Conservation (phyloP, 1,140 invertebrate genomes). For the Zaprionus ornatus region DNA sequence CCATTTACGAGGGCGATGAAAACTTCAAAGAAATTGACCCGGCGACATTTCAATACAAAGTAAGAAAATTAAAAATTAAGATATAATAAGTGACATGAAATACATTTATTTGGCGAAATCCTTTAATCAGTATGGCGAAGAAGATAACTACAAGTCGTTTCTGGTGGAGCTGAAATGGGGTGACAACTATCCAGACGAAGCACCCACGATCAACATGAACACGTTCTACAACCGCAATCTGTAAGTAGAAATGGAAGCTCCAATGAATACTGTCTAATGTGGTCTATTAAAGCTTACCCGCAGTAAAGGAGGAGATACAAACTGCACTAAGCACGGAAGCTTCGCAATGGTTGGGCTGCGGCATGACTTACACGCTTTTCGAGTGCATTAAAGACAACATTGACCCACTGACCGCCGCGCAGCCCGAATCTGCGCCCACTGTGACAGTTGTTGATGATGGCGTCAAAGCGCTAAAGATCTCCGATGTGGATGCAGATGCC, state of each 20-base stretch:
- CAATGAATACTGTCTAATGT: not conserved
- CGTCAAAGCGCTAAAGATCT: slow-evolving; percentile 70
- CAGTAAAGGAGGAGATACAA: slow-evolving; percentile 90
- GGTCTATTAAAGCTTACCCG: slow-evolving; percentile 85
- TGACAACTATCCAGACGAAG: slow-evolving; percentile 92
- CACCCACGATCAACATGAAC: slow-evolving; percentile 93
- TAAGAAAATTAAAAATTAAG: slow-evolving; percentile 84
- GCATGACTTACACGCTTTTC: slow-evolving; percentile 97
- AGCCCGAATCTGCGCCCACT: slow-evolving; percentile 86
- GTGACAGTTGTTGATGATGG: slow-evolving; percentile 55
- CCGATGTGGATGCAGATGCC: slow-evolving; percentile 69
- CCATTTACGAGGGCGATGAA: slow-evolving; percentile 97
- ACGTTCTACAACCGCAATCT: slow-evolving; percentile 97
- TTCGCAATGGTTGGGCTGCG: slow-evolving; percentile 92
- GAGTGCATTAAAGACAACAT: slow-evolving; percentile 95
- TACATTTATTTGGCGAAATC: not conserved
- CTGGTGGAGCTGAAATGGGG: slow-evolving; percentile 94
- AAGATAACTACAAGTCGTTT: slow-evolving; percentile 92
- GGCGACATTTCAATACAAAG: slow-evolving; percentile 95
- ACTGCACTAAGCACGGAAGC: slow-evolving; percentile 89
- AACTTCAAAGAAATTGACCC: slow-evolving; percentile 92
- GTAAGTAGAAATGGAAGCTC: slow-evolving; percentile 87
- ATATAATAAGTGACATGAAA: not conserved
- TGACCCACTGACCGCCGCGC: slow-evolving; percentile 88
- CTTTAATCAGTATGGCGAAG: slow-evolving; percentile 91